Evolutionary conservation across 2,888 invertebrate species (phyloP), one percentile per base, ranked within the genome.

Genomic region (Piscicola geometra): DNA sequence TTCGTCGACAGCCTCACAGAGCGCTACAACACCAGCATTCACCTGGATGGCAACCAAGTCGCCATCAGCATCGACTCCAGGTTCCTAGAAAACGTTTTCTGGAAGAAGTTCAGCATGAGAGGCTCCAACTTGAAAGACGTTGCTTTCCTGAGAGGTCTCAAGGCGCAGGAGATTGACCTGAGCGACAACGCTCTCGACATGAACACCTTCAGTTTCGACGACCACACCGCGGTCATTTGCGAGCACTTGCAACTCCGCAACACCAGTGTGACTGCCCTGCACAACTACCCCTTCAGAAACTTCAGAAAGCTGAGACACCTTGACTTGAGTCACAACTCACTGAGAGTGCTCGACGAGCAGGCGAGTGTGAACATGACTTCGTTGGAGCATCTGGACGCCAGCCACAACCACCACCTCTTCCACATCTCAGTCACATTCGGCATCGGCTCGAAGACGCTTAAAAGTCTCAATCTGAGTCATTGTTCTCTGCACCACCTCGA

Each of bases 261-360:
- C 30, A 52, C 30, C 50, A 50, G 52, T 30, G 25, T 71, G 5
- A 15, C n/a, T 15, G 21, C 28, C 15, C 41, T 50, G 21, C 21
- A 47, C n/a, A 52, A 50, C 41, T 21, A 32, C 30, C 33, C 41
- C n/a, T 72, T 80, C 21, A n/a, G 66, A 1, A 36, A 30, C 0
- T 76, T 80, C 41, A 66, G 56, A 12, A 70, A 74, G 41, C 72
- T 80, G 18, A 75, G 78, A 70, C 66, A 74, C n/a, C 75, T 80
- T 21, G 77, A 79, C 64, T 60, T 79, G 36, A 77, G 78, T 30
- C 72, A 71, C 21, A 79, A 80, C 75, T 71, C 77, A 3, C 30
- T 80, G 25, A 76, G 30, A 5, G 33, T 69, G 30, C 66, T 80
- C 30, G 76, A 77, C 50, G 77, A 72, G 30, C 70, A 76, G 18